Evolutionary conservation across 2,888 invertebrate species (phyloP), one percentile per base, ranked within the genome.

Genomic region (Torymus tubicola): DNA sequence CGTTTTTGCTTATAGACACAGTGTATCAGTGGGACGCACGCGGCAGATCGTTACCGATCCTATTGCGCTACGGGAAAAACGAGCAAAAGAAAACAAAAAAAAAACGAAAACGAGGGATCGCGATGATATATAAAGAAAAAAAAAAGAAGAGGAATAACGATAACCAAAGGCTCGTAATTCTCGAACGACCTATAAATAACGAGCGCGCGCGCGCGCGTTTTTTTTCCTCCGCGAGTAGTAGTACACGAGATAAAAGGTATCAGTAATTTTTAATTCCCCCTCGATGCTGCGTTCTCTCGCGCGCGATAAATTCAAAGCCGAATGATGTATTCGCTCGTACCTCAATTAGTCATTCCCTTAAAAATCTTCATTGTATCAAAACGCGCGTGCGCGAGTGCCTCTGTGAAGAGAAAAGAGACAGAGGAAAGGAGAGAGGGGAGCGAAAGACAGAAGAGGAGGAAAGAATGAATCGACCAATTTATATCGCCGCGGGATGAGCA

Each of bases 261-360:
- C 79, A 24, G 82, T 80, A 82, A 82, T 82, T 82, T 82, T 82
- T 82, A 80, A 82, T 82, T 80, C 79, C 73, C 78, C 79, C 82
- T 80, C 82, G 73, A 77, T 75, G 42, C 8, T 8, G 42, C 42
- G 42, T n/a, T n/a, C 21, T 21, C 42, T 8, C 42, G 42, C 42
- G 76, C 53, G 79, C 76, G 79, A 80, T 80, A 79, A 78, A 79
- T 82, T 67, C 73, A 69, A 76, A 14, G 63, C 42, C 79, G 75
- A 78, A 82, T 82, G 82, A 82, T 61, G 82, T 64, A 80, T 82
- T 78, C 61, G 76, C 76, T n/a, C 14, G 71, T 69, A 60, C 73
- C 79, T 74, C 82, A 80, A 82, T 82, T 82, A 82, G 82, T 82
- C 82, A 76, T 81, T 77, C 76, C 79, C 52, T 78, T 76, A 73